Percentiles rank a stretch among this genome's conserved stretches.
Conservation (phyloP, 1,140 invertebrate species). For the Drosophila murphyi region DNA sequence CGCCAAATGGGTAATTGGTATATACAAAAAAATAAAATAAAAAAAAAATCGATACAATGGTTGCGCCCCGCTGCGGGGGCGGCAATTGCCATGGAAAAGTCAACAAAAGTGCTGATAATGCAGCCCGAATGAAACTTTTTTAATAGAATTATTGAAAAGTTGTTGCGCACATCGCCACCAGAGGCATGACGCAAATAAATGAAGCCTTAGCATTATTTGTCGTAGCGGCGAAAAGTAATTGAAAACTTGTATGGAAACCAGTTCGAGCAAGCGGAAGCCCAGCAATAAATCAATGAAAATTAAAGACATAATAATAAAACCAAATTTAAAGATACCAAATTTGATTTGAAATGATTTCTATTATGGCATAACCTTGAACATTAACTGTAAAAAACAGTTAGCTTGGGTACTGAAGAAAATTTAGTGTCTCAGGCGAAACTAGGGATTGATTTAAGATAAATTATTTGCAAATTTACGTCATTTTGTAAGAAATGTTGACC, state of each 20-base stretch:
- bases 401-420: too few species aligned
- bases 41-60: too few species aligned
- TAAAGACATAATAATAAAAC: not conserved
- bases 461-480: too few species aligned
- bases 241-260: constrained; percentile 1
- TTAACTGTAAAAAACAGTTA: too few species aligned
- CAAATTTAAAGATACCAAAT: not conserved
- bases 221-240: constrained; percentile 10
- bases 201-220: constrained; percentile 3
- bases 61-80: not conserved
- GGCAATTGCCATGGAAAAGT: constrained; percentile 12
- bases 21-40: not conserved
- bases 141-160: constrained; percentile 31
- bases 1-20: not conserved
- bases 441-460: too few species aligned
- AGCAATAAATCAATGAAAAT: constrained; percentile 11
- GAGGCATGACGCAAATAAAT: constrained; percentile 18
- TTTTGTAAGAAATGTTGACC: too few species aligned
- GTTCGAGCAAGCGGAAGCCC: not conserved
- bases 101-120: constrained; percentile 31
- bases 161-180: constrained; percentile 7
- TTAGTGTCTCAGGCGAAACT: too few species aligned
- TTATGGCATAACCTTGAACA: too few species aligned
- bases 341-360: not conserved
- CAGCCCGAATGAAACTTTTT: constrained; percentile 25